Base-by-base conservation (phyloP, 2,113 vertebrate species). In the Scopus umbretta region DNA sequence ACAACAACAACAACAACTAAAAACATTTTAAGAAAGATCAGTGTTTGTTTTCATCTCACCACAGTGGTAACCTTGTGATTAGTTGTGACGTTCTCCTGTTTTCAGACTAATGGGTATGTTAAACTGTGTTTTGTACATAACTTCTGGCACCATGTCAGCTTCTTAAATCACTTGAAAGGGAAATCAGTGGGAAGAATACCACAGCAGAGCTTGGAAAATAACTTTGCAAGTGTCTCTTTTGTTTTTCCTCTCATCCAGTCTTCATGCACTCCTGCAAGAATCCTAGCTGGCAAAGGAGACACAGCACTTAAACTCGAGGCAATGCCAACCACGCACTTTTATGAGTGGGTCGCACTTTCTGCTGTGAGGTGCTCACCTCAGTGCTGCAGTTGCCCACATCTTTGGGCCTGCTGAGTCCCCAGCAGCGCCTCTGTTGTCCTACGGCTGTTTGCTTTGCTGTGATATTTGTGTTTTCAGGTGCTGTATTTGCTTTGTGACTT, bases 311-410 rank as follows among this genome's bases (percentile, higher is more conserved):
- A 75, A 80, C 36, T 34, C 0, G 0, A 79, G 71, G 34, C 36
- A 21, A 2, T 47, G n/a, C 6, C 68, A 58, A 38, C 42, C 40
- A 20, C 0, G 1, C 0, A 0, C 25, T 55, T 55, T 45, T 6
- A 16, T 18, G 18, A n/a, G 22, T 13, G 38, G 43, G 61, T 36
- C 5, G 1, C 29, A 5, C 38, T 70, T 52, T 18, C 38, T 25
- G 43, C 7, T 18, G 58, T 8, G 63, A 62, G 26, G 13, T 29
- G 16, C 42, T 92, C 53, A 12, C 20, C 52, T 43, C 38, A 23
- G 25, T 40, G 26, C 50, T 74, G 73, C 47, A 59, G 45, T n/a
- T 66, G 30, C 38, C 16, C 58, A 12, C 1, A 1, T 71, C 30
- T 10, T 18, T 16, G 50, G n/a, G 45, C 40, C 36, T 45, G 43